Base-by-base conservation (phyloP, 2,888 invertebrate species). In the Cinara cedri region DNA sequence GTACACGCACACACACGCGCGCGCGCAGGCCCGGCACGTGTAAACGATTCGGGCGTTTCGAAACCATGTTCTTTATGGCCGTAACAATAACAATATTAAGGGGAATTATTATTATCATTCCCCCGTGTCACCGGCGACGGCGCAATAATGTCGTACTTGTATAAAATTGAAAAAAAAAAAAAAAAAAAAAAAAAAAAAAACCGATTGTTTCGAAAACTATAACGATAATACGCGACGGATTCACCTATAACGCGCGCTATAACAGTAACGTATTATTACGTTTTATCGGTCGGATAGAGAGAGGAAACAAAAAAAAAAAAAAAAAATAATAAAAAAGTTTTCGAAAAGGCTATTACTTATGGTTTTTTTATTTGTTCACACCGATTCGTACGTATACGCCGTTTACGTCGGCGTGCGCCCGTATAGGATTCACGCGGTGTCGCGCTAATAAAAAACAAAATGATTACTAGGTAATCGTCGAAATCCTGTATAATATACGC, bases 21-120 rank as follows among this genome's bases (percentile, higher is more conserved):
- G n/a, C n/a, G n/a, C n/a, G n/a, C n/a, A n/a, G n/a, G n/a, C n/a
- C n/a, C 76, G 46, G 26, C 76, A 60, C 68, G 66, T 19, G 76
- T 49, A 76, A 68, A 60, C 68, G 46, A 60, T 21, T 51, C 60
- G 68, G 76, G 68, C 68, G 76, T 78, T 78, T 68, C 68, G 49
- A 78, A 68, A 60, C 21, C 49, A 60, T n/a, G n/a, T 65, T 75
- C 21, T 44, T 55, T 42, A 54, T 46, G 46, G 26, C 16, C 26
- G n/a, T 63, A 51, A 65, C n/a, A 11, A 26, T 19, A n/a, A 21
- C 55, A 34, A 54, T 55, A 16, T 42, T 16, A 55, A 51, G 49
- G 66, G 26, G 49, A 49, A 60, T 21, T 46, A 57, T 46, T 11
- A 70, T 70, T 4, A 3, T 34, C 6, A 4, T 24, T 66, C 66